Evolutionary conservation across 2,888 invertebrate species (phyloP).

Genomic region (Leptodirus hochenwartii): DNA sequence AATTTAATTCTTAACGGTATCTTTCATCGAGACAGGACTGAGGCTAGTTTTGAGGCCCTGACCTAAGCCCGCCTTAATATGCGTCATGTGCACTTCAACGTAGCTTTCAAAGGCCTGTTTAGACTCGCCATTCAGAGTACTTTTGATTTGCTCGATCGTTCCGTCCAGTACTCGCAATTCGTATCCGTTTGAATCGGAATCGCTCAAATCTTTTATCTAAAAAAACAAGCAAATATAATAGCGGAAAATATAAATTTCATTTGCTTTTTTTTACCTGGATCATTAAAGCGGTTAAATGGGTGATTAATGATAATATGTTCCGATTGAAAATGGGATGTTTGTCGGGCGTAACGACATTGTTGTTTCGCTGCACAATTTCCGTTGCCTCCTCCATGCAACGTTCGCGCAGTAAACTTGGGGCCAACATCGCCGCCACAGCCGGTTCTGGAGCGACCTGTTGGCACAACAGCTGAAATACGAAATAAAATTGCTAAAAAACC

Average conservation of each 20-base stretch:
- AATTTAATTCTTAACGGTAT: not conserved
- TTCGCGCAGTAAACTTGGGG: slow-evolving; percentile 74
- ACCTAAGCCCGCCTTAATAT: slow-evolving; percentile 61
- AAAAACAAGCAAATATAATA: too few species aligned
- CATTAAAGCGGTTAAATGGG: slow-evolving; percentile 77
- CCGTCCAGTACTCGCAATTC: slow-evolving; percentile 81
- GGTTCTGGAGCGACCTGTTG: slow-evolving; percentile 79
- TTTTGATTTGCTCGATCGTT: slow-evolving; percentile 76
- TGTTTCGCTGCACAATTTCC: slow-evolving; percentile 59
- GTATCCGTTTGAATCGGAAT: slow-evolving; percentile 74
- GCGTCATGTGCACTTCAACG: slow-evolving; percentile 83
- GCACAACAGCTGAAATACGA: too few species aligned
- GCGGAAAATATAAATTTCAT: too few species aligned
- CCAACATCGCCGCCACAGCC: slow-evolving; percentile 68
- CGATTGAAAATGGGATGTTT: slow-evolving; percentile 31
- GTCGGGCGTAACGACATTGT: slow-evolving; percentile 37
- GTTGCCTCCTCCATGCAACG: slow-evolving; percentile 73
- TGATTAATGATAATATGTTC: slow-evolving; percentile 58
- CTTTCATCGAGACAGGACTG: not conserved
- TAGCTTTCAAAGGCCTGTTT: slow-evolving; percentile 65
- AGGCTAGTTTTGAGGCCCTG: too few species aligned
- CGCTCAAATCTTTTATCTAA: slow-evolving; percentile 48
- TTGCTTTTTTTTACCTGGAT: slow-evolving; percentile 78
- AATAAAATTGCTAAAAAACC: too few species aligned
- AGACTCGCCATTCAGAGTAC: slow-evolving; percentile 56